phyloP scores from a whole-genome alignment of 2,888 invertebrate genomes.

The Cantharis nigra region DNA sequence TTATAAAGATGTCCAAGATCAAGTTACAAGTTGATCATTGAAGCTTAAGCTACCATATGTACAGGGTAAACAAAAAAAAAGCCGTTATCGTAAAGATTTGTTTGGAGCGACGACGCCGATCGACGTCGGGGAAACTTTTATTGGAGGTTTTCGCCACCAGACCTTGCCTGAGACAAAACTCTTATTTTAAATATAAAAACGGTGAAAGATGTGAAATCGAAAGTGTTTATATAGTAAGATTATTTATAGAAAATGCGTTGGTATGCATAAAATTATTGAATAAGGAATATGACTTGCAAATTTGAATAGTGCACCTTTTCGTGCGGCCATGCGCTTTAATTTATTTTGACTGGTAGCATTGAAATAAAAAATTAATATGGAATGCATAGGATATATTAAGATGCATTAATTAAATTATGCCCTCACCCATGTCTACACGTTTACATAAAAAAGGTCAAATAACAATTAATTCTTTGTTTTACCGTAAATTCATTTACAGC shows the following conservation, averaged over 20 bases:
- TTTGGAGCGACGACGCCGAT: background rate
- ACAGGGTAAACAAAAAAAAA: background rate
- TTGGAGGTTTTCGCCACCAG: background rate
- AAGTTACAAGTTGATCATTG: background rate
- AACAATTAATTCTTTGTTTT: background rate
- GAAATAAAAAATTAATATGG: background rate
- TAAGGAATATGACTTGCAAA: background rate
- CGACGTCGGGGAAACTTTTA: background rate
- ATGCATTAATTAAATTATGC: background rate
- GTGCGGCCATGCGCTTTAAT: background rate
- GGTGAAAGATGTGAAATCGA: background rate
- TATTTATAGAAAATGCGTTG: background rate
- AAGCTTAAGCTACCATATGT: background rate
- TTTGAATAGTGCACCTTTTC: background rate
- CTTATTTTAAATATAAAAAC: background rate
- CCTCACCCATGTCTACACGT: background rate
- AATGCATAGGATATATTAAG: background rate
- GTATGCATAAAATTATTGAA: background rate
- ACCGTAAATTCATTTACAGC: background rate
- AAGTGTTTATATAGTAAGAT: background rate
- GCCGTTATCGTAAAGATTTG: background rate
- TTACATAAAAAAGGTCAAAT: background rate
- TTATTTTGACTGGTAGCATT: background rate
- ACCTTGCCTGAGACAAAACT: background rate
- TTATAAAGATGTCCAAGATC: background rate